These are phyloP conservation scores for Elaphurus davidianus DNA, from an alignment of 2,113 vertebrate genomes.

Conservation along the genomic window DNA sequence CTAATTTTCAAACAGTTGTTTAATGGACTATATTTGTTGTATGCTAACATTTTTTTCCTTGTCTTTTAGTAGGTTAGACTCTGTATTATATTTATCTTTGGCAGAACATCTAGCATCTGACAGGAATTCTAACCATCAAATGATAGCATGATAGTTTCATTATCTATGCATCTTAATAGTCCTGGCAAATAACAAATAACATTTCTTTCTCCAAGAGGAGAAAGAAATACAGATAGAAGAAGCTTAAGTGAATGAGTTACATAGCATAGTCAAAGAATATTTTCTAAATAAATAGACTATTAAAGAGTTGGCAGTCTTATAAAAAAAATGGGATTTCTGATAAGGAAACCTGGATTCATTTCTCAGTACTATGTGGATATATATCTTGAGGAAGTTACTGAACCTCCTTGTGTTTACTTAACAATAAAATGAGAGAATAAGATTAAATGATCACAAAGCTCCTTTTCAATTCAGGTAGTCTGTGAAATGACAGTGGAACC, in stretches of 20 bases:
- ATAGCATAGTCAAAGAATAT: neutral
- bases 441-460: neutral
- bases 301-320: neutral
- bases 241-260: neutral
- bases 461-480: neutral
- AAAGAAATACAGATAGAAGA: neutral
- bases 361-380: neutral
- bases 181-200: neutral
- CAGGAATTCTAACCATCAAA: constrained; percentile 10
- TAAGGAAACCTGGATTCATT: neutral
- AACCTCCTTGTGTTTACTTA: neutral
- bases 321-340: neutral
- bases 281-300: constrained; percentile 15
- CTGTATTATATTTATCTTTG: neutral
- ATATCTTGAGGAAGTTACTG: neutral
- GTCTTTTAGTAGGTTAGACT: neutral
- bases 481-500: neutral
- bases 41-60: neutral
- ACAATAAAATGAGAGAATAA: neutral
- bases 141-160: neutral
- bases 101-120: neutral
- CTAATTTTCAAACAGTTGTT: neutral
- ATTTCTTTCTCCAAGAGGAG: neutral
- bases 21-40: neutral
- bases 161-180: constrained; percentile 30